Base-by-base conservation (phyloP, 2,888 invertebrate species). In the Philereme transversata region DNA sequence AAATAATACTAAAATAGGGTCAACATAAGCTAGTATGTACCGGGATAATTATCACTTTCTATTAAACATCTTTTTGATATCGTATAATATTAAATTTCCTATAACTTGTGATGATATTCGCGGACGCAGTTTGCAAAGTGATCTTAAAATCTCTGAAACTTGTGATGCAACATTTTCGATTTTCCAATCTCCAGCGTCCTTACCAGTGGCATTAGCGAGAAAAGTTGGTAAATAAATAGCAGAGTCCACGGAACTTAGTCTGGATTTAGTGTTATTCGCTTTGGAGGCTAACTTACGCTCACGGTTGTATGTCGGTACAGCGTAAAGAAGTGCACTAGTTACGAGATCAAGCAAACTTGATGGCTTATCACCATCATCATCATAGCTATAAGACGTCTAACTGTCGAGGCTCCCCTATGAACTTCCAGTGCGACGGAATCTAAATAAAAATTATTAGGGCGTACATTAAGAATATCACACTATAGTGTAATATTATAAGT, bases 221-320 rank as follows among this genome's bases (percentile, higher is more conserved):
- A 66, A 66, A 66, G 63, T 66, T 63, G 58, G 50, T 47, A 52
- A 64, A 64, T 66, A 66, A 66, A 66, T 66, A 62, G 65, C 62
- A 35, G 51, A 58, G 60, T 60, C 53, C 51, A 41, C 51, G 50
- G 55, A 61, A 61, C 64, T 63, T 57, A 66, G 66, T 58, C 66
- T 58, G 61, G 58, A 66, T 66, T 66, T 61, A 63, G 58, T 64
- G 66, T 63, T 66, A 66, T 61, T 54, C 53, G 59, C 53, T 61
- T 38, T 51, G 61, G 52, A 62, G 48, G 51, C 56, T 59, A 53
- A 63, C 56, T 63, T 56, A 63, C 58, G 47, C 58, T 55, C 47
- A 51, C 33, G 38, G 57, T 43, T 34, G 40, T 38, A 34, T 46
- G 46, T 51, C 55, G 60, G 60, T 60, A 54, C 50, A 60, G 34